Conservation (phyloP, 1,140 invertebrate species). For the Drosophila seguyi region DNA sequence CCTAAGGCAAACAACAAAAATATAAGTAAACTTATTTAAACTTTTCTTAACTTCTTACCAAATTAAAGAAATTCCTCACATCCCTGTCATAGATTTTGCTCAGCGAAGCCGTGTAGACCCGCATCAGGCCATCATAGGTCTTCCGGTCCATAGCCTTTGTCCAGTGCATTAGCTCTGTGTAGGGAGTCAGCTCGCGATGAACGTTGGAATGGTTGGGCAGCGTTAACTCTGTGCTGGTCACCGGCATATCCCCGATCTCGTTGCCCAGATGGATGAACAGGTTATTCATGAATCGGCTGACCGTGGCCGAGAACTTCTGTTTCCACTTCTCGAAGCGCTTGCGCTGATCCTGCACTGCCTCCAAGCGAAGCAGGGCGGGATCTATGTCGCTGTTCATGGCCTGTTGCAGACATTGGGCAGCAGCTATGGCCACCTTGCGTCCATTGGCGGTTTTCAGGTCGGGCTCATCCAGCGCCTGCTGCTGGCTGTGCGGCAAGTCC, state of each 20-base stretch:
- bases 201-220: conserved; percentile 91
- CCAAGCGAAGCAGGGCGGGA: conserved; percentile 89
- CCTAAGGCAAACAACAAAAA: conserved; percentile 66
- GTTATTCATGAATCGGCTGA: conserved; percentile 96
- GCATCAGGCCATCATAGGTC: conserved; percentile 92
- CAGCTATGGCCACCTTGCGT: conserved; percentile 91
- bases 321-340: conserved; percentile 93
- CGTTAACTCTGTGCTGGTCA: conserved; percentile 87
- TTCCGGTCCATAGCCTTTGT: conserved; percentile 93
- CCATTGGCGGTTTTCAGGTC: conserved; percentile 91
- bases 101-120: conserved; percentile 92
- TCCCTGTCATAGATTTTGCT: conserved; percentile 94
- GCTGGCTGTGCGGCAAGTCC: conserved; percentile 90
- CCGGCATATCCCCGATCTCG: conserved; percentile 85
- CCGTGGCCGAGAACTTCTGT: conserved; percentile 92
- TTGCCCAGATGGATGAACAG: conserved; percentile 95
- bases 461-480: conserved; percentile 90
- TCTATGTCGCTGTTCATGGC: conserved; percentile 91
- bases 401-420: conserved; percentile 91
- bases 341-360: conserved; percentile 95
- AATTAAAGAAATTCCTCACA: conserved; percentile 92
- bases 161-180: conserved; percentile 96
- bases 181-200: conserved; percentile 93
- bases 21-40: not conserved
- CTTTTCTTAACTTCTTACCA: conserved; percentile 67